Conservation (phyloP, 2,113 vertebrate genomes). For the Miniopterus natalensis region DNA sequence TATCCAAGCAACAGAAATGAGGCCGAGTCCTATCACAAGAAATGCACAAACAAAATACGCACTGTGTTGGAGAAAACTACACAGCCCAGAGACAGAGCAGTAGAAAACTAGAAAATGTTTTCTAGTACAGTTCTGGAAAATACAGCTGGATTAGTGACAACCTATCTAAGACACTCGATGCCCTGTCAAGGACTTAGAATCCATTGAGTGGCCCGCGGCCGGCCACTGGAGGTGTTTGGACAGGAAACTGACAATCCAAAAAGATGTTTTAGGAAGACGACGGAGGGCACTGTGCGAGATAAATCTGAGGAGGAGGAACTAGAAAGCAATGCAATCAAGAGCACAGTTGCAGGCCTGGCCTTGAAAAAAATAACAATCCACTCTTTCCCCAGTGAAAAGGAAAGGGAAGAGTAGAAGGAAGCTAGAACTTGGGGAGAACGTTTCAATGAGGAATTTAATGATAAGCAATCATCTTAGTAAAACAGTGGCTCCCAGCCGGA, state of each 20-base stretch:
- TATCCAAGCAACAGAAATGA: not conserved
- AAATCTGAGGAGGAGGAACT: not conserved
- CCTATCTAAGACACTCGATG: not conserved
- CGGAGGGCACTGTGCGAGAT: not conserved
- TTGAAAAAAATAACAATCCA: not conserved
- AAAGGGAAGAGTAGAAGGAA: not conserved
- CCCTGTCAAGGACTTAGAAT: not conserved
- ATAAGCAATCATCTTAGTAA: not conserved
- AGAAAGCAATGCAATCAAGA: not conserved
- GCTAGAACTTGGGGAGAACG: no score
- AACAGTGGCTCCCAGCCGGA: not conserved
- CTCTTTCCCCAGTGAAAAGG: not conserved
- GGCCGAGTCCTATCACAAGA: not conserved
- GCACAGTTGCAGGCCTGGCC: not conserved
- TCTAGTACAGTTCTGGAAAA: not conserved
- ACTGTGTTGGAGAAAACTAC: not conserved
- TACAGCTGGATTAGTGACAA: not conserved
- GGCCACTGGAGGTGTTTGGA: not conserved
- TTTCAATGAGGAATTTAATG: rapidly evolving
- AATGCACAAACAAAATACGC: not conserved
- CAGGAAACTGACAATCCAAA: not conserved
- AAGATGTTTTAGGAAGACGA: not conserved
- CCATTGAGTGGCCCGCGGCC: no score
- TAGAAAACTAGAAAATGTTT: rapidly evolving
- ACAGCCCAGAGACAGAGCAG: not conserved